Evolutionary conservation across 2,888 invertebrate genomes (phyloP).

Genomic region (Chymomyza fuscimana): DNA sequence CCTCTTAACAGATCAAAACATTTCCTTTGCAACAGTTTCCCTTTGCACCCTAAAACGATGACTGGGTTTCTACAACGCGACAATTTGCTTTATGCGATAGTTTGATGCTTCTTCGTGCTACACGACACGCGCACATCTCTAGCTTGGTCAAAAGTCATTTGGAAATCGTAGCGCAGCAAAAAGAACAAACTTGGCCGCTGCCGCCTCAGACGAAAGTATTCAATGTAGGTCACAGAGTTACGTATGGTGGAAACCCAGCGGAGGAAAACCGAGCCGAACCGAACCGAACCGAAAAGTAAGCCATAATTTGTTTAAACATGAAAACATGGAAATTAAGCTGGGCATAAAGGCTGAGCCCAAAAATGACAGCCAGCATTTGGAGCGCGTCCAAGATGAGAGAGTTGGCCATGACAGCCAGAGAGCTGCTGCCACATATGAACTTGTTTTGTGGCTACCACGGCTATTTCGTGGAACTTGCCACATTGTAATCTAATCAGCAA

Average conservation of each 20-base stretch:
- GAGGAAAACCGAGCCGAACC: neutral
- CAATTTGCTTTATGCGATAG: too few relatives aligned
- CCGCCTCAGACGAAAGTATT: neutral
- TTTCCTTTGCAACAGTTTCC: too few relatives aligned
- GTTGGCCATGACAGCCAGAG: too few relatives aligned
- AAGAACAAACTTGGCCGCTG: neutral
- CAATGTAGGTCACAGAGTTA: neutral
- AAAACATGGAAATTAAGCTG: neutral
- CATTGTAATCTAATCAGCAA: conserved; percentile 53
- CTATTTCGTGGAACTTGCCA: neutral
- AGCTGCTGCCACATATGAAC: neutral
- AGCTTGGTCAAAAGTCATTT: neutral
- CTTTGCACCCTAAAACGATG: too few relatives aligned
- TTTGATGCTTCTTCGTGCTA: too few relatives aligned
- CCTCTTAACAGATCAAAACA: too few relatives aligned
- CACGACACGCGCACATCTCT: too few relatives aligned
- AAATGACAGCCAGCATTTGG: neutral
- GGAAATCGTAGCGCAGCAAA: neutral
- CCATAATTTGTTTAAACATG: neutral
- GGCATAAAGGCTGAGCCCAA: neutral
- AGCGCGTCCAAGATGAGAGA: neutral
- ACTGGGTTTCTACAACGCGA: too few relatives aligned
- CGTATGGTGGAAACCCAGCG: neutral
- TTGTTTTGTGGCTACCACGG: neutral
- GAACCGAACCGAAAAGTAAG: neutral